phyloP scores from a whole-genome alignment of 1,140 invertebrate genomes.

The Neodiprion fabricii region DNA sequence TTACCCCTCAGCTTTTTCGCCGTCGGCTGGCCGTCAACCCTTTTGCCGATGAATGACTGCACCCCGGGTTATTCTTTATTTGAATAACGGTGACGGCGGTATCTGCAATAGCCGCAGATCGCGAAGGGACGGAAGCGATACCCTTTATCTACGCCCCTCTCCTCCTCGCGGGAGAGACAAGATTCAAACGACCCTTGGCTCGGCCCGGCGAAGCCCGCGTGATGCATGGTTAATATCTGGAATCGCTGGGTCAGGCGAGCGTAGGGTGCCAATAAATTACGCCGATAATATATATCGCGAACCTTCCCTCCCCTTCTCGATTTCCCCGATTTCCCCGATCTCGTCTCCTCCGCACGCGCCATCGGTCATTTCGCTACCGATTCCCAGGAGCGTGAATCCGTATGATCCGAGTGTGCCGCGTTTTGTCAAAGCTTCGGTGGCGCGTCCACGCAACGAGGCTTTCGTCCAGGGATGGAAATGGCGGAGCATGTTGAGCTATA shows the following conservation, averaged over 20 bases:
- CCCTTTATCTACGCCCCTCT: no score
- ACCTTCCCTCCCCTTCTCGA: not conserved
- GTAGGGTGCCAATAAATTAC: not conserved
- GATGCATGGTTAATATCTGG: not conserved
- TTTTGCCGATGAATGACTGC: no score
- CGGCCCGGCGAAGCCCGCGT: not conserved
- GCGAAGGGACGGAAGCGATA: no score
- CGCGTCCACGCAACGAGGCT: not conserved
- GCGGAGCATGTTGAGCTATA: no score
- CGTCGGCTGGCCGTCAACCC: no score
- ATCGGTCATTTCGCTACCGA: not conserved
- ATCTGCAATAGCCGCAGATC: no score
- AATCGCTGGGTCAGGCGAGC: not conserved
- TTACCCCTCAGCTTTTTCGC: no score
- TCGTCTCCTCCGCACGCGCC: not conserved
- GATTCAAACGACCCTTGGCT: not conserved
- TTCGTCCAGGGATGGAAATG: no score
- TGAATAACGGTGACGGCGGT: no score
- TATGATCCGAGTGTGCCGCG: not conserved
- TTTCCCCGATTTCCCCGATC: no score
- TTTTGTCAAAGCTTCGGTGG: not conserved
- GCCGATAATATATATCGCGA: not conserved
- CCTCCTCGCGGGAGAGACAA: no score
- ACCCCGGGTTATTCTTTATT: no score
- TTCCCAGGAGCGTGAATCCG: not conserved